A percentile compares a stretch with the other conserved stretches of the same genome.
Conservation (phyloP, 30 jellyfish, hydroid and myxozoan species). For the Catostylus mosaicus region DNA sequence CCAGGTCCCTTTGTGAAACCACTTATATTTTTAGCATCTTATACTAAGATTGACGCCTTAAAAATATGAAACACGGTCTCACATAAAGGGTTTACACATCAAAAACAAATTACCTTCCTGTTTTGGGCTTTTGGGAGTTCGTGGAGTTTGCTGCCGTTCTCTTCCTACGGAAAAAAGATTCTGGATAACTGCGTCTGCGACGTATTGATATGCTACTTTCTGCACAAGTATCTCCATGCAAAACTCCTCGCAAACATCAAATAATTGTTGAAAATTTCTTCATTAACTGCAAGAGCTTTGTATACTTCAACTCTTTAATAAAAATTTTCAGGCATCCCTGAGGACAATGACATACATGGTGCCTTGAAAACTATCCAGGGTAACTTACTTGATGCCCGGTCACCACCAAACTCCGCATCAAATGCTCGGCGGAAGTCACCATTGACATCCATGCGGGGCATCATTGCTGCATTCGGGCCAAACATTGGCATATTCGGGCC, state of each 20-base stretch:
- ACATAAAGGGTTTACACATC: neutral
- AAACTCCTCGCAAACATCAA: no score
- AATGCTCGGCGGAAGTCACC: slow-evolving; percentile 13
- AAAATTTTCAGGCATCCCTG: neutral
- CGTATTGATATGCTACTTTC: no score
- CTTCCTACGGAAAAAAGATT: neutral
- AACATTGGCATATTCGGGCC: slow-evolving; percentile 6
- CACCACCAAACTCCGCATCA: slow-evolving; percentile 17
- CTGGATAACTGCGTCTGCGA: no score
- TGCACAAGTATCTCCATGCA: no score
- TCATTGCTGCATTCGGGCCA: slow-evolving; percentile 39
- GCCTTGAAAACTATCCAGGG: neutral
- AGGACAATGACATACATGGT: neutral
- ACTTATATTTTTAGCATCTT: no score
- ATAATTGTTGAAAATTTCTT: no score
- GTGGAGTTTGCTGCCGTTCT: slow-evolving; percentile 15
- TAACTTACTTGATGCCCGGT: slow-evolving; percentile 11
- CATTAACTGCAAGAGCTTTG: no score
- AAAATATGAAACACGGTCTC: neutral
- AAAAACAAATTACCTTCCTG: slow-evolving; percentile 3
- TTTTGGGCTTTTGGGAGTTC: slow-evolving; percentile 22
- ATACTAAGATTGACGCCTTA: no score
- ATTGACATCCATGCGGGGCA: slow-evolving; percentile 25
- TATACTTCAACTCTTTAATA: no score
- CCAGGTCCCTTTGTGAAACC: no score